Conservation (phyloP, 64 coral and sea anemone species). For the Trachythela sp. region DNA sequence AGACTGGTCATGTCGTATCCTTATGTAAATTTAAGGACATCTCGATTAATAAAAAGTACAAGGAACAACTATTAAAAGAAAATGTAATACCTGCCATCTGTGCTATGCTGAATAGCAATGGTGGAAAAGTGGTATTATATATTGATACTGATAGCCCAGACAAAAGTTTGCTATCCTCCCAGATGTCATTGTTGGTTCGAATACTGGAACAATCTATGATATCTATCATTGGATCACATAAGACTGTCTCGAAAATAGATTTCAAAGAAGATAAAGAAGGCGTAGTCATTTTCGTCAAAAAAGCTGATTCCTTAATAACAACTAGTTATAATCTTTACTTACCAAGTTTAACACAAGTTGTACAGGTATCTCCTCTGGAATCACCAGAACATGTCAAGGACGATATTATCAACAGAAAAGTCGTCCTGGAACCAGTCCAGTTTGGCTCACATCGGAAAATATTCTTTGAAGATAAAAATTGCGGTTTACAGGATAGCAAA, state of each 20-base stretch:
- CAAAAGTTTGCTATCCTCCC: too few species aligned
- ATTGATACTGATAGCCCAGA: too few species aligned
- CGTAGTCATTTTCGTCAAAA: not conserved
- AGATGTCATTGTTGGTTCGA: too few species aligned
- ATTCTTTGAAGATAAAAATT: not conserved
- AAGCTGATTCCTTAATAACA: not conserved
- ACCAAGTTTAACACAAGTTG: not conserved
- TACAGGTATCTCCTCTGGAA: not conserved
- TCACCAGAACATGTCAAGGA: not conserved
- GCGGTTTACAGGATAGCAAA: not conserved
- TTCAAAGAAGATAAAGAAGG: not conserved
- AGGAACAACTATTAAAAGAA: not conserved
- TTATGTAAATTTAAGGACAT: too few species aligned
- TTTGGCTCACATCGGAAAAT: not conserved
- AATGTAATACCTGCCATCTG: not conserved
- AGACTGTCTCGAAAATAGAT: not conserved
- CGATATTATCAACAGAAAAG: not conserved
- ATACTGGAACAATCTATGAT: not conserved
- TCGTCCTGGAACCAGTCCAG: not conserved
- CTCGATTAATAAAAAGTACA: not conserved
- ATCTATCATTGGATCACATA: not conserved
- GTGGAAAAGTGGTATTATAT: too few species aligned
- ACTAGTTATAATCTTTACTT: not conserved
- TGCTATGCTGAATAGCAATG: not conserved
- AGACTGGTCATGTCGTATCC: too few species aligned